Evolutionary conservation across 2,113 vertebrate genomes (phyloP).

Genomic region (Psettodes erumei): DNA sequence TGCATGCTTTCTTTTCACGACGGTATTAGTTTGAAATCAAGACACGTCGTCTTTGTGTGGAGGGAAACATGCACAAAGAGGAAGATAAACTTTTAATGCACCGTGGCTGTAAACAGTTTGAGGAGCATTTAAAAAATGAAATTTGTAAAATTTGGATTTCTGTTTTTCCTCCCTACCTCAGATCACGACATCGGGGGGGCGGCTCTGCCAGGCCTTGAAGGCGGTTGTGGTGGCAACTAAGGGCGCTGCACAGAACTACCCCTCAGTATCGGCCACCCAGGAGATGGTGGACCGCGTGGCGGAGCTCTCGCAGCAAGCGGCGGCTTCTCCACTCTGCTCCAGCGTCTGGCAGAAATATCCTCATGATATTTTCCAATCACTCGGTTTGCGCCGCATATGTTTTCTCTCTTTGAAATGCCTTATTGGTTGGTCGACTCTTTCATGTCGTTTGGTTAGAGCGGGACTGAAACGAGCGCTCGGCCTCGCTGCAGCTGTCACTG

Average conservation of each 20-base stretch:
- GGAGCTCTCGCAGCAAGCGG: conserved; percentile 87
- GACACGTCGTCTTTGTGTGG: not conserved
- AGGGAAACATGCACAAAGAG: not conserved
- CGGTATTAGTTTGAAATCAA: not conserved
- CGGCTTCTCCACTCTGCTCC: conserved; percentile 89
- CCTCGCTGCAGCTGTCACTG: conserved; percentile 44
- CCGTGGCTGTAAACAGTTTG: not conserved
- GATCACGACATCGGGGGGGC: conserved; percentile 86
- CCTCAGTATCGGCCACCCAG: conserved; percentile 85
- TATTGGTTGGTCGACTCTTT: conserved; percentile 73
- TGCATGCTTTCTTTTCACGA: not conserved
- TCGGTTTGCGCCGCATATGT: not conserved
- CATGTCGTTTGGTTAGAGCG: conserved; percentile 44
- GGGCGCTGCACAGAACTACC: conserved; percentile 90
- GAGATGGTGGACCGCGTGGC: conserved; percentile 89
- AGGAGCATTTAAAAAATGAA: not conserved
- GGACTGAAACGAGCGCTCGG: conserved; percentile 35
- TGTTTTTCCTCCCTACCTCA: conserved; percentile 42
- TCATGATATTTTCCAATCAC: conserved; percentile 69
- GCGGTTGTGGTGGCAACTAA: conserved; percentile 90
- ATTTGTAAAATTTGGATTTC: not conserved
- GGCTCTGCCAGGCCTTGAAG: conserved; percentile 88
- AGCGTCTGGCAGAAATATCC: conserved; percentile 83
- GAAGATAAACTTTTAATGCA: not conserved
- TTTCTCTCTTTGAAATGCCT: conserved; percentile 76